Evolutionary conservation across 2,113 vertebrate genomes (phyloP).

Genomic region (Podarcis muralis): DNA sequence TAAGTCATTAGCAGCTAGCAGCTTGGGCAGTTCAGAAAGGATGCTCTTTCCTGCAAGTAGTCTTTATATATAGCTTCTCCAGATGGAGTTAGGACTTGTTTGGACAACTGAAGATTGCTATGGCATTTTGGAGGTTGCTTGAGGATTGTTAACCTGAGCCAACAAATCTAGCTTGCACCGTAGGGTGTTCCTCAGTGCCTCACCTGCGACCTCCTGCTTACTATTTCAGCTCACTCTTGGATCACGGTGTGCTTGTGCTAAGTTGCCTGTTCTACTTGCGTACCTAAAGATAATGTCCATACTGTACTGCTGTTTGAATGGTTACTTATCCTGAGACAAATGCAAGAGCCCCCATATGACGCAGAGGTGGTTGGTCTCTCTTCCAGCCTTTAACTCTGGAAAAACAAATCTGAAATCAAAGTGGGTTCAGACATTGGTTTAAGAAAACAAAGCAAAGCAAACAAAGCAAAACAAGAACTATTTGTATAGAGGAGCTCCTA

Average conservation of each 20-base stretch:
- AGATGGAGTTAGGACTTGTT: background rate
- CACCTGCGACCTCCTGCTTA: background rate
- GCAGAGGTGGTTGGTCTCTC: background rate
- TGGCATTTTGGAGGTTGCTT: slow-evolving; percentile 3
- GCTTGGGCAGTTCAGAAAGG: slow-evolving; percentile 26
- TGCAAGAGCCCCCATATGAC: background rate
- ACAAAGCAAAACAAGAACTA: background rate
- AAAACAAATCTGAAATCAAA: background rate
- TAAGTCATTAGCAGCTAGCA: slow-evolving; percentile 29
- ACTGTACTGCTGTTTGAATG: background rate
- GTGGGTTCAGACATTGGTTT: background rate
- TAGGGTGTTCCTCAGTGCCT: background rate
- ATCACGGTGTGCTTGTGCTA: background rate
- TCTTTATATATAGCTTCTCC: background rate
- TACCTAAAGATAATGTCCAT: background rate
- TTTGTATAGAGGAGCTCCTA: background rate
- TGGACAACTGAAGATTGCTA: slow-evolving; percentile 12
- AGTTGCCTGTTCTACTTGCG: background rate
- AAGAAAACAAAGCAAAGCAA: no score
- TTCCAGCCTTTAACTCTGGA: background rate
- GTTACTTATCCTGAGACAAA: background rate
- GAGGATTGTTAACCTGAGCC: slow-evolving; percentile 16
- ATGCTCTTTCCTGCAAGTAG: background rate
- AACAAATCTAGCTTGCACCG: slow-evolving; percentile 6
- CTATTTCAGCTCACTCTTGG: background rate